These are phyloP conservation scores for Scomber scombrus DNA, from an alignment of 2,113 vertebrate genomes.

Conservation along the genomic window DNA sequence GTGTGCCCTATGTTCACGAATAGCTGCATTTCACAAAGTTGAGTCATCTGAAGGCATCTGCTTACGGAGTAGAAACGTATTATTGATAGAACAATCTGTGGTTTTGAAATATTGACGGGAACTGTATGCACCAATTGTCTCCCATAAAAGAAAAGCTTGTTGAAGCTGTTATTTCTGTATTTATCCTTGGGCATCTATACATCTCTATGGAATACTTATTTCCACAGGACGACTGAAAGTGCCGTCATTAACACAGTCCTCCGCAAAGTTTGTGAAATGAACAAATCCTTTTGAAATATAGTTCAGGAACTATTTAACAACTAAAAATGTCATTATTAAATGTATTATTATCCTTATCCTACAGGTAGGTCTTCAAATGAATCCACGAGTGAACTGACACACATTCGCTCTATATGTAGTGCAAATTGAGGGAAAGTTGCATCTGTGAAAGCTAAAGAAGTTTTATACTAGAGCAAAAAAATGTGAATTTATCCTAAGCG, in stretches of 20 bases:
- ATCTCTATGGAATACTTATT: background rate
- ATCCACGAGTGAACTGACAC: too few species aligned
- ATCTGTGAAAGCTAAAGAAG: too few species aligned
- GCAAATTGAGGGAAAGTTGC: too few species aligned
- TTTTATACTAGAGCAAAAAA: too few species aligned
- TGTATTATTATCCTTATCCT: too few species aligned
- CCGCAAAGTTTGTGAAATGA: background rate
- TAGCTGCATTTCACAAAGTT: constrained; percentile 15
- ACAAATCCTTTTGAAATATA: background rate
- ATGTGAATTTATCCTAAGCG: too few species aligned
- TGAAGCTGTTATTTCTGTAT: background rate
- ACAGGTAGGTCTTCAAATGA: too few species aligned
- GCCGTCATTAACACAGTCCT: background rate
- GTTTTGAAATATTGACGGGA: constrained; percentile 25
- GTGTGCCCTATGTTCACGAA: background rate
- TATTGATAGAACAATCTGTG: constrained; percentile 3
- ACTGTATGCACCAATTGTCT: constrained; percentile 8
- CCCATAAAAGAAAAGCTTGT: background rate
- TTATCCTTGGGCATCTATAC: background rate
- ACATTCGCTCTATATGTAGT: too few species aligned
- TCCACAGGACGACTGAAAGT: background rate
- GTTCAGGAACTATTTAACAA: background rate
- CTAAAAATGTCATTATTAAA: background rate
- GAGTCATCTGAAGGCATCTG: constrained; percentile 35
- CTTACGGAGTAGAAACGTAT: background rate